Evolutionary conservation across 2,797 vertebrate species (phyloP).

Genomic region (Prunella strophiata): DNA sequence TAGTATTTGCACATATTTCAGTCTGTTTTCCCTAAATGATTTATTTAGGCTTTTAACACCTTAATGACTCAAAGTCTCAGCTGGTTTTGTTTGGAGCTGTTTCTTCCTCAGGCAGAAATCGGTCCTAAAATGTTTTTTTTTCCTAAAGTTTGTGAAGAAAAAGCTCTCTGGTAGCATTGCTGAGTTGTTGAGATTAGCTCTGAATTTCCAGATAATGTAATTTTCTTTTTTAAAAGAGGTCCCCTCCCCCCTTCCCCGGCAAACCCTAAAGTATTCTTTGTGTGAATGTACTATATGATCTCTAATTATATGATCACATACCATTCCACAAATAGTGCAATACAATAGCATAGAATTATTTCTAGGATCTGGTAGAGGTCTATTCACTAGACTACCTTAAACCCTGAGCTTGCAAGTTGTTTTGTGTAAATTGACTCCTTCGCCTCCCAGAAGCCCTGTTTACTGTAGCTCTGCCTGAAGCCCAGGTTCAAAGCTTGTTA

Average conservation of each 20-base stretch:
- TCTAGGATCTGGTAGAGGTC: slow-evolving; percentile 23
- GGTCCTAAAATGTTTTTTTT: neutral
- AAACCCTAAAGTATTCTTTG: slow-evolving; percentile 38
- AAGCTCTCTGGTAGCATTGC: neutral
- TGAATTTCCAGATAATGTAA: slow-evolving; percentile 30
- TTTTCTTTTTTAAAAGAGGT: neutral
- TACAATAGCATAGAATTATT: slow-evolving; percentile 69
- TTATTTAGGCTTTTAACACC: neutral
- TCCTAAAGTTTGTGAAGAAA: neutral
- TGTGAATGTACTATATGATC: slow-evolving; percentile 45
- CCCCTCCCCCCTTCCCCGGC: neutral
- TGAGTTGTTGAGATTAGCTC: neutral
- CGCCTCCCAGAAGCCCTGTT: neutral
- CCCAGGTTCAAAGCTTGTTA: slow-evolving; percentile 6
- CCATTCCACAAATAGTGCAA: slow-evolving; percentile 45
- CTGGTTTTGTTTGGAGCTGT: neutral
- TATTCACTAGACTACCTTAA: slow-evolving; percentile 52
- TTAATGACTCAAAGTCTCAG: neutral
- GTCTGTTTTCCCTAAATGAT: neutral
- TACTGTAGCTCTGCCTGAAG: neutral
- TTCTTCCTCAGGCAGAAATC: neutral
- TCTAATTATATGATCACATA: slow-evolving; percentile 69
- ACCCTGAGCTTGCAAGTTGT: slow-evolving; percentile 9
- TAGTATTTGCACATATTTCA: neutral
- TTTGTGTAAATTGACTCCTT: slow-evolving; percentile 42